phyloP scores from a whole-genome alignment of 2,888 invertebrate genomes.

The Eristalis arbustorum region DNA sequence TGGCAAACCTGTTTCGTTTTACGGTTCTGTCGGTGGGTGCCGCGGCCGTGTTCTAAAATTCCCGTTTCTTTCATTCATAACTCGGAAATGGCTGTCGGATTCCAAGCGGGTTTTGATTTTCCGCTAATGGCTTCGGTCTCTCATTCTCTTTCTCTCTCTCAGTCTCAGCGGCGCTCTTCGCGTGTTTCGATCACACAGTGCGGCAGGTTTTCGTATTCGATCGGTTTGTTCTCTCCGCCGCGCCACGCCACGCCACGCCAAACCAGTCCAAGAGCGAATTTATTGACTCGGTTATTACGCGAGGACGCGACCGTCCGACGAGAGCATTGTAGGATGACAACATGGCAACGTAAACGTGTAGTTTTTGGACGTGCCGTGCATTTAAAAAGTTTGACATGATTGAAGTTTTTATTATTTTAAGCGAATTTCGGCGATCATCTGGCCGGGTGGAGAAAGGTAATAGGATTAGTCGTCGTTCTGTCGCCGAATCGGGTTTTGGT shows the following conservation, averaged over 20 bases:
- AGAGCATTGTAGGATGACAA: slow-evolving; percentile 33
- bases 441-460: slow-evolving; percentile 15
- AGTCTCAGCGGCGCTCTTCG: background rate
- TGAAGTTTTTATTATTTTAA: slow-evolving; percentile 50
- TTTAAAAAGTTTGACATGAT: slow-evolving; percentile 36
- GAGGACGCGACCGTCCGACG: slow-evolving; percentile 4
- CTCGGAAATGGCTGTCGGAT: slow-evolving; percentile 31
- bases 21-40: slow-evolving; percentile 12
- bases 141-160: background rate
- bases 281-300: slow-evolving; percentile 32
- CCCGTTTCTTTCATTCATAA: slow-evolving; percentile 58
- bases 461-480: slow-evolving; percentile 35
- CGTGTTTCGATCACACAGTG: background rate
- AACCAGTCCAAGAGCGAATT: slow-evolving; percentile 46
- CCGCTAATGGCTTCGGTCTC: background rate
- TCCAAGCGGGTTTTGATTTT: slow-evolving; percentile 7
- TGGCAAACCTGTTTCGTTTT: slow-evolving; percentile 20
- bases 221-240: slow-evolving; percentile 4
- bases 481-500: slow-evolving; percentile 20
- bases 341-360: slow-evolving; percentile 30
- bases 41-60: background rate
- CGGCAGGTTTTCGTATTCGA: background rate
- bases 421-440: slow-evolving; percentile 25
- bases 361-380: slow-evolving; percentile 47
- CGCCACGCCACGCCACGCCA: background rate